Base-by-base conservation (phyloP, 2,797 vertebrate species). In the Chelon auratus region DNA sequence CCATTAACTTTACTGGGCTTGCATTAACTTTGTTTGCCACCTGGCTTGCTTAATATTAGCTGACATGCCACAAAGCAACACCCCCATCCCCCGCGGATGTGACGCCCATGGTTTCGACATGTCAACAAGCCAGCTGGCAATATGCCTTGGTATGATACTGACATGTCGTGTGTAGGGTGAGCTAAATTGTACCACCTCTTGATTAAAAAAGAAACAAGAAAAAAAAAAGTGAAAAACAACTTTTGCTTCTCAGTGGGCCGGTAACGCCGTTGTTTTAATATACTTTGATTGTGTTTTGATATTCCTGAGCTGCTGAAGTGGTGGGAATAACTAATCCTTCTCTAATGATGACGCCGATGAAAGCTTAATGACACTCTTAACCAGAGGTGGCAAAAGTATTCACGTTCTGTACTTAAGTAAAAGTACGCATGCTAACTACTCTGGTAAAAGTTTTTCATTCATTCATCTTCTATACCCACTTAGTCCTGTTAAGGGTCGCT, bases 321-420 rank as follows among this genome's bases (percentile, higher is more conserved):
- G 57, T 63, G 68, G 90, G 87, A 93, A 87, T 70, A 82, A 84
- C 80, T 88, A 89, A 92, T 91, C 83, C 75, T 84, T 64, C 59
- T 88, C 85, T 94, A 94, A 94, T 92, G 92, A 93, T 94, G 87
- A 94, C 94, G 87, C 73, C 52, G 72, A 94, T 93, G 92, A 91
- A 80, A 81, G 85, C 81, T 87, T 93, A 92, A 94, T 91, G 92
- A 83, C 86, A 84, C 81, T 83, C 81, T 81, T 72, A 81, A 86
- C 67, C 22, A 22, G 22, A 22, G 22, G 22, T 22, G 22, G 22
- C 22, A 22, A 22, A 22, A 22, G 22, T 22, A 22, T 22, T 22
- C 22, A 22, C 22, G 2, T 22, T 22, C 22, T 22, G 22, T 22
- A 22, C 22, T 22, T 22, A 22, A 22, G 22, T 22, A 22, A 22